Evolutionary conservation across 2,888 invertebrate genomes (phyloP).

Genomic region (Ommatoiulus sabulosus): DNA sequence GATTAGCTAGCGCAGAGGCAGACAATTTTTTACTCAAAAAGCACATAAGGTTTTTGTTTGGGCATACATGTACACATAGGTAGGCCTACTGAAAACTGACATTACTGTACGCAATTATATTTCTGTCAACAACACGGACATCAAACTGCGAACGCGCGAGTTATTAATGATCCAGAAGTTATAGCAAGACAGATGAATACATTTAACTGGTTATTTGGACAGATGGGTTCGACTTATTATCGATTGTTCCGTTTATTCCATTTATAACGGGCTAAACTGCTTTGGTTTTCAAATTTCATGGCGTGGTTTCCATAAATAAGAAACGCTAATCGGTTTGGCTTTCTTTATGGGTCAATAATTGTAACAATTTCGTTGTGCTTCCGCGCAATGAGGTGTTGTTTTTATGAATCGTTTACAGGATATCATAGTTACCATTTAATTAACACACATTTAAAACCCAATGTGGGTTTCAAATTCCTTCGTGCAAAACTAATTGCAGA

Average conservation of each 20-base stretch:
- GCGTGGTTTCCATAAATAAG: constrained; percentile 9
- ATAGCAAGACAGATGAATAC: not conserved
- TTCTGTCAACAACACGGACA: not conserved
- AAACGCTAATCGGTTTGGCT: constrained; percentile 17
- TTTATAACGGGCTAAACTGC: not conserved
- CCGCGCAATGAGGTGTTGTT: constrained; percentile 6
- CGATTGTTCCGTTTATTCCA: not conserved
- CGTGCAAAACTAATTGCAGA: too few species aligned
- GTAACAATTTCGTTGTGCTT: not conserved
- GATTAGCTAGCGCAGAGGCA: not conserved
- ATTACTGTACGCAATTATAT: not conserved
- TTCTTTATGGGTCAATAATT: constrained; percentile 29
- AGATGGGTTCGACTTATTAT: not conserved
- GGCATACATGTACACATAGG: too few species aligned
- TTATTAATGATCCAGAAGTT: not conserved
- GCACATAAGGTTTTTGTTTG: not conserved
- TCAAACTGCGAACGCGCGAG: not conserved
- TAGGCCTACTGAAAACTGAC: not conserved
- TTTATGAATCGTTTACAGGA: not conserved
- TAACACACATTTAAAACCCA: not conserved
- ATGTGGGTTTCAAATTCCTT: not conserved
- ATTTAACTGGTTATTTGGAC: not conserved
- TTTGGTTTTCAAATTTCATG: not conserved
- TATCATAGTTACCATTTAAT: not conserved
- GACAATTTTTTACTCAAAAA: not conserved